Conservation (phyloP, 37 sponge, comb jelly and placozoan species). For the Halichondria panicea region DNA sequence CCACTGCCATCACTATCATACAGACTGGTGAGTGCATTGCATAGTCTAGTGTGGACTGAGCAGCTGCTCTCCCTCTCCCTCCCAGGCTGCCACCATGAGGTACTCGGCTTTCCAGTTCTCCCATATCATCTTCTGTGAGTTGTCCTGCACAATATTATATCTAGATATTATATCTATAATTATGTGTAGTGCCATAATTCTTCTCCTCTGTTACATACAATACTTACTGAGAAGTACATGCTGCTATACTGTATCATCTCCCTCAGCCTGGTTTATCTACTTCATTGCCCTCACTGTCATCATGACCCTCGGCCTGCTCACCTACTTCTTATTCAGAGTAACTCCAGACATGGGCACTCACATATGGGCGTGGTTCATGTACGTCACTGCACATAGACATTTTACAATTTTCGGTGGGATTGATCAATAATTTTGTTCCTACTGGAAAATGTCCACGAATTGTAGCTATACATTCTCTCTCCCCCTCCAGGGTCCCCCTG, state of each 20-base stretch:
- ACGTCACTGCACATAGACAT: background rate
- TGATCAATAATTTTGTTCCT: background rate
- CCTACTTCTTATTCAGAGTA: slow-evolving; percentile 31
- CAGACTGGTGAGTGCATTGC: slow-evolving; percentile 29
- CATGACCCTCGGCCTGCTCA: slow-evolving; percentile 24
- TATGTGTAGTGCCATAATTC: no score
- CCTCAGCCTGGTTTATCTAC: no score
- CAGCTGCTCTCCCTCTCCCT: background rate
- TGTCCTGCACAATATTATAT: no score
- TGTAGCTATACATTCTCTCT: background rate
- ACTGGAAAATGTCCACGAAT: background rate
- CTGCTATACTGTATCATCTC: no score
- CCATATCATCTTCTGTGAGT: slow-evolving; percentile 30
- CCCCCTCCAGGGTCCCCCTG: slow-evolving; percentile 32
- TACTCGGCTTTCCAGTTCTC: slow-evolving; percentile 33
- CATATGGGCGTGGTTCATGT: slow-evolving; percentile 29
- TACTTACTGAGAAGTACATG: no score
- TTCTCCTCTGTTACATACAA: no score
- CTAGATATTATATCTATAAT: no score
- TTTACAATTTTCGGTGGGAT: background rate
- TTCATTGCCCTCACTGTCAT: no score
- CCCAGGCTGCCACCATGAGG: slow-evolving; percentile 50
- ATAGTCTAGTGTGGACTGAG: background rate
- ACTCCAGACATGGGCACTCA: slow-evolving; percentile 5
- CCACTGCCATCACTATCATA: slow-evolving; percentile 44